Evolutionary conservation across 2,888 invertebrate genomes (phyloP).

Genomic region (Agapetus fuscipes): DNA sequence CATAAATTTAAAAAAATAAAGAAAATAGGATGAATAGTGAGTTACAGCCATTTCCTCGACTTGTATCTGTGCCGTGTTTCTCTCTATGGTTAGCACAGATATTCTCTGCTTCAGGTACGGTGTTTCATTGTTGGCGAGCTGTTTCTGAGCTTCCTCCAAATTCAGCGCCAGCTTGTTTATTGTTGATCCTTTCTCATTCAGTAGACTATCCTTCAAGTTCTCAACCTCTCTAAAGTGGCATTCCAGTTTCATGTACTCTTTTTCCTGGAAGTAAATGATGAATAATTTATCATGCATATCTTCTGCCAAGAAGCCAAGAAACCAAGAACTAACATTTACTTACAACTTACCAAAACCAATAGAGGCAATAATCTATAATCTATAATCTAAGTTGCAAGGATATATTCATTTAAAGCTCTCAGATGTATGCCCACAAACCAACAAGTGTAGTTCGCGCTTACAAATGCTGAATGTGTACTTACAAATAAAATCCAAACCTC

Average conservation of each 20-base stretch:
- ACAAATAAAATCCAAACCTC: too few species aligned
- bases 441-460: too few species aligned
- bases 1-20: too few species aligned
- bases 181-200: slow-evolving; percentile 52
- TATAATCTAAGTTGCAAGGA: too few species aligned
- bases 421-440: too few species aligned
- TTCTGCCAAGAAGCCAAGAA: too few species aligned
- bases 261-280: slow-evolving; percentile 30
- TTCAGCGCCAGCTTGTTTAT: slow-evolving; percentile 53
- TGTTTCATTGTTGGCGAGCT: slow-evolving; percentile 33
- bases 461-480: too few species aligned
- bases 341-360: too few species aligned
- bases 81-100: slow-evolving; percentile 37
- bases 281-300: neutral
- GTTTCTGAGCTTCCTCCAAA: slow-evolving; percentile 49
- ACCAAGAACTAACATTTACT: too few species aligned
- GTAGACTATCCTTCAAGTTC: slow-evolving; percentile 47
- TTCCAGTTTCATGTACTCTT: slow-evolving; percentile 45
- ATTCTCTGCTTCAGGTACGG: slow-evolving; percentile 36
- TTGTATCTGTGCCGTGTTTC: slow-evolving; percentile 43
- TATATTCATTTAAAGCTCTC: too few species aligned
- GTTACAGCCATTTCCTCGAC: slow-evolving; percentile 43
- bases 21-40: too few species aligned
- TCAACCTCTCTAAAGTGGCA: slow-evolving; percentile 47
- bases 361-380: too few species aligned